Percentiles rank a stretch among this genome's conserved stretches.
phyloP scores from a whole-genome alignment of 2,113 vertebrate species.

The Vulpes lagopus region DNA sequence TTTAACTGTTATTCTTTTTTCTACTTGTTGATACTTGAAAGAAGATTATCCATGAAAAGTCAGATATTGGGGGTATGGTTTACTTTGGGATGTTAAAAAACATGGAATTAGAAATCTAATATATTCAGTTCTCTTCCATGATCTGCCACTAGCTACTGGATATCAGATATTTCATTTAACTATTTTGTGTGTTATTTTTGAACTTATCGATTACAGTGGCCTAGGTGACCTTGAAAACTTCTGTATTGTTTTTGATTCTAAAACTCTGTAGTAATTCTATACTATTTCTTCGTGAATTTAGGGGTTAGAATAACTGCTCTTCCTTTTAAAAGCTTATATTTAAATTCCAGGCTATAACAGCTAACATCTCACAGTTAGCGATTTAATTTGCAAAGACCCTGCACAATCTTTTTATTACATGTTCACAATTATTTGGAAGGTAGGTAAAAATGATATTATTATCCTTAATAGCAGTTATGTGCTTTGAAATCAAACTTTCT shows the following conservation, averaged over 20 bases:
- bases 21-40: neutral
- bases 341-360: neutral
- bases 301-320: neutral
- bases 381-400: constrained; percentile 43
- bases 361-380: neutral
- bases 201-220: neutral
- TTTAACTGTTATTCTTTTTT: constrained; percentile 25
- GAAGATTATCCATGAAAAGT: neutral
- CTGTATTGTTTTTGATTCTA: neutral
- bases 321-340: neutral
- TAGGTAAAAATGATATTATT: neutral
- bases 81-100: neutral
- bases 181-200: neutral
- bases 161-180: neutral
- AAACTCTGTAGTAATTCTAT: neutral
- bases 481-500: constrained; percentile 21
- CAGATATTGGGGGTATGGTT: neutral
- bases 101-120: neutral
- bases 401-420: neutral
- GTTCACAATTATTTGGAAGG: neutral
- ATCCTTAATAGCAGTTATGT: neutral
- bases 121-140: neutral
- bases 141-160: neutral
- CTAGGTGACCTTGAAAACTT: neutral
- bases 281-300: neutral